Evolutionary conservation across 2,113 vertebrate species (phyloP), one percentile per base, ranked within the genome.

Genomic region (Alces alces): DNA sequence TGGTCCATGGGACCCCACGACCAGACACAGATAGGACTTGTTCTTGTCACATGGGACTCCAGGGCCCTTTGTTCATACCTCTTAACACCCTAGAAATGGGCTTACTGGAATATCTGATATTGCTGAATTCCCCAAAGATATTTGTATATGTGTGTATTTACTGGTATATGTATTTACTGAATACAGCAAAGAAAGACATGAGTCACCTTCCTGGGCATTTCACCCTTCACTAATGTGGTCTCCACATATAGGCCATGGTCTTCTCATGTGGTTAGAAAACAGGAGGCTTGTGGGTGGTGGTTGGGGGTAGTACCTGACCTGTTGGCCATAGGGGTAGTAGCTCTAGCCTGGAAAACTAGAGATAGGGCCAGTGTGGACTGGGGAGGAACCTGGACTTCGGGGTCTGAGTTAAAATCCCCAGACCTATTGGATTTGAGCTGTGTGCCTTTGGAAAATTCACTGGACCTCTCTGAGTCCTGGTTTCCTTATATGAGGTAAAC

Each of bases 191-290:
- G 88, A 50, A 4, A 79, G 27, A 80, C 16, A 19, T 80, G 90
- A 93, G 79, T 89, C 93, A 97, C 5, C 28, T 78, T 95, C 66
- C 4, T 28, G 54, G 60, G 2, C 17, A 15, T 15, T 84, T 73
- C 30, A 47, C 33, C 3, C 11, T 54, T 60, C 19, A 17, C 47
- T 33, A 28, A 12, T 94, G 83, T 83, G 89, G 93, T 86, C 43
- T 79, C 58, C 66, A 85, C 85, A 89, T 28, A 23, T 16, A 47
- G 23, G 14, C 83, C 88, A 54, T 27, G 7, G 39, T 57, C 9
- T 50, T 13, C 36, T 7, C 16, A 14, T 15, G 55, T 15, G 91
- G 57, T 76, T 45, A 84, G 55, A 70, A 60, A 4, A 60, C 21
- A 86, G 43, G 25, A 30, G 5, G 27, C 12, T 28, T 52, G 28